Base-by-base conservation (phyloP, 1,140 invertebrate species). In the Tyrophagus putrescentiae region DNA sequence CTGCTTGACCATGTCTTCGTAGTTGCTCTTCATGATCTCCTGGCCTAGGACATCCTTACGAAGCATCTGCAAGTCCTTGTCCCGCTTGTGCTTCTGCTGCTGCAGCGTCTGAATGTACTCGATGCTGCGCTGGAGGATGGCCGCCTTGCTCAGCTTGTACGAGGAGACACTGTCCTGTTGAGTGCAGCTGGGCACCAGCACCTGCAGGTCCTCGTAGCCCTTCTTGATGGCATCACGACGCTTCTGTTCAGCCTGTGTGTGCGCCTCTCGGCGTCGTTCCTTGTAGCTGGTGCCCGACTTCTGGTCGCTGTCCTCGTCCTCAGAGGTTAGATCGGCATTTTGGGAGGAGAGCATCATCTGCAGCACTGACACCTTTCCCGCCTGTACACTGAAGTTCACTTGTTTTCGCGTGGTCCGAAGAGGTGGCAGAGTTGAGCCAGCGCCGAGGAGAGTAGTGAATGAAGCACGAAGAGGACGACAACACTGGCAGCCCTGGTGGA, bases 231-330 rank as follows among this genome's bases (percentile, higher is more conserved):
- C 63, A 60, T 64, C 63, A 23, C 63, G 31, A 64, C 93, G 77
- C 72, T 96, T 97, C 72, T 97, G 92, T 72, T 98, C 93, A 3
- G 93, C 93, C 72, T 93, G 88, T 0, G 92, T 97, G 70, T 97
- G 92, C 6, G 92, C 92, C 72, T 96, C 90, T 62, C 92, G 77
- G 33, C 92, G 76, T 28, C 91, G 74, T 67, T 97, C 92, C 73
- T 94, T 94, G 68, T 95, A 95, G 70, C 83, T 90, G 61, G 90
- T 72, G 7, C 84, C 80, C 31, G 83, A 82, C 61, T 84, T 85
- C 65, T 82, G 80, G 69, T 85, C 85, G 68, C 85, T 85, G 70
- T 93, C 89, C 72, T 94, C 90, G 74, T 93, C 89, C 73, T 91
- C 87, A 84, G 67, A 44, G 70, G 36, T 60, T n/a, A 61, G 21